phyloP scores from a whole-genome alignment of 2,113 vertebrate species.

The Saguinus midas region DNA sequence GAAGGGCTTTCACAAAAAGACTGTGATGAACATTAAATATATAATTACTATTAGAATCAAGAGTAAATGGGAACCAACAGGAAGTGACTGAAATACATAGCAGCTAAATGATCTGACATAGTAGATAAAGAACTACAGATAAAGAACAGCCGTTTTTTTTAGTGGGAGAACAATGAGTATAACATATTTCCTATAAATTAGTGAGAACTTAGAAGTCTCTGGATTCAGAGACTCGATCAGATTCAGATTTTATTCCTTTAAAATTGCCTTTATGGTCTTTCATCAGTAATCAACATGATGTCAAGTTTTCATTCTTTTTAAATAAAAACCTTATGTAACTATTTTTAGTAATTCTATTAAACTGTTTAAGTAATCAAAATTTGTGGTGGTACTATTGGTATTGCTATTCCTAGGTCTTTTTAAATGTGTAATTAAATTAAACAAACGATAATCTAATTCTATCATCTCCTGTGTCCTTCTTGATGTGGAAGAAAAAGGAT shows the following conservation, averaged over 20 bases:
- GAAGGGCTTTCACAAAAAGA: neutral
- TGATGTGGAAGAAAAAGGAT: neutral
- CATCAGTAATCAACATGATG: neutral
- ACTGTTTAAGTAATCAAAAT: slow-evolving; percentile 2
- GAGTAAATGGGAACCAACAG: neutral
- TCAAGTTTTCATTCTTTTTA: neutral
- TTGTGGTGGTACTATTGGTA: neutral
- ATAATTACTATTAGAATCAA: neutral
- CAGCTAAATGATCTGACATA: neutral
- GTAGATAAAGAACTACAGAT: neutral
- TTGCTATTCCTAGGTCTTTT: neutral
- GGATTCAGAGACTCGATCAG: neutral
- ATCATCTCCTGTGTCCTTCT: neutral
- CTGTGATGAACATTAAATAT: neutral
- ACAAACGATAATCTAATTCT: neutral
- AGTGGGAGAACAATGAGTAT: neutral
- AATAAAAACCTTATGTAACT: neutral
- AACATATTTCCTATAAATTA: neutral
- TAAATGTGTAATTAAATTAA: neutral
- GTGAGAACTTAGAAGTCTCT: neutral
- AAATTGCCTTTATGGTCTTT: neutral
- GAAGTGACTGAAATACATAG: neutral
- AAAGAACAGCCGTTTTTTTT: neutral
- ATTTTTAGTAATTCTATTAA: slow-evolving; percentile 10
- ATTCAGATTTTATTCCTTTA: neutral